Conservation (phyloP, 2,888 invertebrate species). For the Timema cristinae region DNA sequence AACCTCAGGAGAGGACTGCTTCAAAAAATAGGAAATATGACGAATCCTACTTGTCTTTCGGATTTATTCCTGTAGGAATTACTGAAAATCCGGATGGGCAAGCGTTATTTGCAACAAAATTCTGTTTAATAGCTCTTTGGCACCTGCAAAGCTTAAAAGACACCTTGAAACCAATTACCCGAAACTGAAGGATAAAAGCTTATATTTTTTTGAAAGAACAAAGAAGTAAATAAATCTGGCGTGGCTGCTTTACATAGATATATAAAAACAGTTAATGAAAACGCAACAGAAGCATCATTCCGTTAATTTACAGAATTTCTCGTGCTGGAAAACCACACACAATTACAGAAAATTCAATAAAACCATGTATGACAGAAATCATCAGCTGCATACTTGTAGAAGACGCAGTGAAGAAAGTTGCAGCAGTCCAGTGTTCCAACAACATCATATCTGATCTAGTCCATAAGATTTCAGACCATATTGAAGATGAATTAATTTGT, state of each 20-base stretch:
- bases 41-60: too few relatives aligned
- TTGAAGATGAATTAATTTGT: slow-evolving; percentile 16
- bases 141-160: slow-evolving; percentile 2
- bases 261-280: slow-evolving; percentile 18
- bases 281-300: slow-evolving; percentile 28
- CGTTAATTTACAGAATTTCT: slow-evolving; percentile 28
- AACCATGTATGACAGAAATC: slow-evolving; percentile 27
- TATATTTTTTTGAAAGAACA: background rate
- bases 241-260: background rate
- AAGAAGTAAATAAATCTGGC: background rate
- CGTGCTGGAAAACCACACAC: slow-evolving; percentile 29
- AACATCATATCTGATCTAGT: slow-evolving; percentile 25
- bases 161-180: slow-evolving; percentile 5
- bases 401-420: slow-evolving; percentile 28
- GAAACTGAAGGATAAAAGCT: background rate
- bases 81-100: background rate
- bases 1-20: too few relatives aligned
- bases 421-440: slow-evolving; percentile 22
- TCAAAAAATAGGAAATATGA: too few relatives aligned
- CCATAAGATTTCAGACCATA: slow-evolving; percentile 29
- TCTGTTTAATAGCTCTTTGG: slow-evolving; percentile 5
- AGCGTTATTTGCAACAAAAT: slow-evolving; percentile 12
- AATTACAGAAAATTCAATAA: slow-evolving; percentile 30
- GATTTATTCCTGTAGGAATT: background rate
- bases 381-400: slow-evolving; percentile 28